Evolutionary conservation across 2,888 invertebrate genomes (phyloP).

Genomic region (Perizoma affinitatum): DNA sequence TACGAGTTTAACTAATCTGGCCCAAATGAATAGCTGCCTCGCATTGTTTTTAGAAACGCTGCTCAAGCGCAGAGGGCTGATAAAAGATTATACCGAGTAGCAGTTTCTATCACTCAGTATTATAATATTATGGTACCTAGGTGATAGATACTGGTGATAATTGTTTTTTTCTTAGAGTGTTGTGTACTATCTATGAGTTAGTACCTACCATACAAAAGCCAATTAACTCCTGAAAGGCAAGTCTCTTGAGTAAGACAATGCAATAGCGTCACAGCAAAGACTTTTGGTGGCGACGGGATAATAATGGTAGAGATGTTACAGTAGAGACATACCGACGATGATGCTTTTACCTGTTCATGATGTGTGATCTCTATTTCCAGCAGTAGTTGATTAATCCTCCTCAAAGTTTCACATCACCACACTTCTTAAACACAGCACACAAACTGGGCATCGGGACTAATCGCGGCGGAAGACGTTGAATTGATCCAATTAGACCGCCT

Average conservation of each 20-base stretch:
- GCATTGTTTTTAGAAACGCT: conserved; percentile 70
- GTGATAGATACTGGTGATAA: too few species aligned
- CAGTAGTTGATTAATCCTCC: conserved; percentile 14
- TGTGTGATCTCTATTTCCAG: conserved; percentile 30
- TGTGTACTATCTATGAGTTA: too few species aligned
- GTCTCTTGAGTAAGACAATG: background rate
- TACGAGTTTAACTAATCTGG: conserved; percentile 49
- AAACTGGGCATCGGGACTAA: conserved; percentile 41
- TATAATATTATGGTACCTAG: too few species aligned
- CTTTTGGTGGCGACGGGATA: background rate
- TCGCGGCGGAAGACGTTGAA: conserved; percentile 74
- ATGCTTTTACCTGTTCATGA: conserved; percentile 53
- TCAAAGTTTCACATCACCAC: conserved; percentile 44
- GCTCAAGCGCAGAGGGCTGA: conserved; percentile 64
- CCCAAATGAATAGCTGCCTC: conserved; percentile 56
- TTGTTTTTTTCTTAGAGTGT: too few species aligned
- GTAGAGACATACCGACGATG: background rate
- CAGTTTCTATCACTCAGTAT: conserved; percentile 53
- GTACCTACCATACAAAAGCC: too few species aligned
- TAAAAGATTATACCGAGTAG: conserved; percentile 72
- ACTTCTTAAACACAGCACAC: conserved; percentile 41
- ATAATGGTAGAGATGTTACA: background rate
- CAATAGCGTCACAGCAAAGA: background rate
- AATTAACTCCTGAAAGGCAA: too few species aligned
- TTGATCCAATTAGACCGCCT: conserved; percentile 69